phyloP scores from a whole-genome alignment of 2,113 vertebrate species.

The Aythya baeri region DNA sequence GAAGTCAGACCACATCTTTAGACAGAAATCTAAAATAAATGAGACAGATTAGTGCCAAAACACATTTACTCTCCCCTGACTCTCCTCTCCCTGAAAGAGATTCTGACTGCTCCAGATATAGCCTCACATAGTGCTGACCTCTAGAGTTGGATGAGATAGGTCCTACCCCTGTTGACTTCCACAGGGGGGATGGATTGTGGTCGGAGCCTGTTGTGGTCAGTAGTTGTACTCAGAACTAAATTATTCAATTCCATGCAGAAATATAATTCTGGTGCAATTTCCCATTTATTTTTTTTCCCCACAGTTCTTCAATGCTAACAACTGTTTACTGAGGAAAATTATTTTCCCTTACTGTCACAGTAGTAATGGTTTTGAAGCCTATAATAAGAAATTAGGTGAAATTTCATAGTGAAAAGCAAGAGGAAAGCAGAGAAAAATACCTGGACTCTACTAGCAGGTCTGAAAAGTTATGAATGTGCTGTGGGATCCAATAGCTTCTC shows the following conservation, averaged over 20 bases:
- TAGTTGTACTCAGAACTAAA: neutral
- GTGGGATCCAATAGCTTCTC: neutral
- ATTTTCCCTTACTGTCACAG: neutral
- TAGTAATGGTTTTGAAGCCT: neutral
- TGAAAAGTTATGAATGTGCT: neutral
- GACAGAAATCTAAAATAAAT: slow-evolving; percentile 17
- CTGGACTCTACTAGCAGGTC: neutral
- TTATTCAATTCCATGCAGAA: neutral
- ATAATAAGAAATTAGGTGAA: neutral
- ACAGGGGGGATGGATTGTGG: rapidly evolving
- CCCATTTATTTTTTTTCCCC: neutral
- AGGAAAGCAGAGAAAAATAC: neutral
- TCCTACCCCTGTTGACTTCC: neutral
- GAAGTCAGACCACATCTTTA: rapidly evolving
- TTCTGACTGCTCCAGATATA: neutral
- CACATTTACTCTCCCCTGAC: neutral
- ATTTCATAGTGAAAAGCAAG: neutral
- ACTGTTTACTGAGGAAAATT: neutral
- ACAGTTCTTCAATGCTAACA: rapidly evolving
- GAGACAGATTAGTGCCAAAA: neutral
- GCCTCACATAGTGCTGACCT: neutral
- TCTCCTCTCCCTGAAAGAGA: neutral
- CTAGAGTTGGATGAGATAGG: neutral
- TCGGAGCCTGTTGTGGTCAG: neutral
- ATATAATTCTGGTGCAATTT: neutral